A percentile compares a stretch with the other conserved stretches of the same genome.
phyloP scores from a whole-genome alignment of 2,888 invertebrate species.

The Elysia crispata region DNA sequence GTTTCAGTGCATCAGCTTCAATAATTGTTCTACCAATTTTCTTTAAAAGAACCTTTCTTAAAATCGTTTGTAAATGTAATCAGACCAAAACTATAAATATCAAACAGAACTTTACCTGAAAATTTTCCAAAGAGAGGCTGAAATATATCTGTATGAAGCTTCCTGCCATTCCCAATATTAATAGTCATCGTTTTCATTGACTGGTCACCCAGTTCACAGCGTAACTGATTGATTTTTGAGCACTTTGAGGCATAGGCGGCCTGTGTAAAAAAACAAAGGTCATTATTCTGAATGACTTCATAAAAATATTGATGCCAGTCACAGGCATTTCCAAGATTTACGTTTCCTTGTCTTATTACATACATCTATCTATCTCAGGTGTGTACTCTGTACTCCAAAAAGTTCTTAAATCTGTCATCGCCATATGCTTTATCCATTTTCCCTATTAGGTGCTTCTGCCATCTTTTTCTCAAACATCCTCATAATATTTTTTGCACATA shows the following conservation, averaged over 20 bases:
- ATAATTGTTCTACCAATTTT: not conserved
- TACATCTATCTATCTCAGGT: too few species aligned
- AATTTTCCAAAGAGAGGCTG: constrained; percentile 83
- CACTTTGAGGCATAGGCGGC: constrained; percentile 82
- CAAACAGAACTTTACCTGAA: too few species aligned
- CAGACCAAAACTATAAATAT: too few species aligned
- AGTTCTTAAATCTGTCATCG: too few species aligned
- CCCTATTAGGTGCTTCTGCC: too few species aligned
- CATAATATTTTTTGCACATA: too few species aligned
- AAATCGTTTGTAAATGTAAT: not conserved
- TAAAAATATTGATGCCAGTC: too few species aligned
- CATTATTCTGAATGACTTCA: not conserved
- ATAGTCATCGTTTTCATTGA: constrained; percentile 90
- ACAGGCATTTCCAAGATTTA: too few species aligned
- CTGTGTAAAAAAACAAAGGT: constrained; percentile 44
- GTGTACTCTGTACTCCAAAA: too few species aligned
- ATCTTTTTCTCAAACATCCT: too few species aligned
- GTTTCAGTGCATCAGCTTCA: not conserved
- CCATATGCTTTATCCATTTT: too few species aligned
- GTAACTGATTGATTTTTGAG: constrained; percentile 89
- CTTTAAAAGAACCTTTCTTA: not conserved
- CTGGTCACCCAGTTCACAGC: constrained; percentile 94
- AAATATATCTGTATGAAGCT: constrained; percentile 90
- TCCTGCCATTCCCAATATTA: constrained; percentile 86
- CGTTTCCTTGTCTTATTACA: too few species aligned